Evolutionary conservation across 2,113 vertebrate species (phyloP).

Genomic region (Rhabdomys dilectus): DNA sequence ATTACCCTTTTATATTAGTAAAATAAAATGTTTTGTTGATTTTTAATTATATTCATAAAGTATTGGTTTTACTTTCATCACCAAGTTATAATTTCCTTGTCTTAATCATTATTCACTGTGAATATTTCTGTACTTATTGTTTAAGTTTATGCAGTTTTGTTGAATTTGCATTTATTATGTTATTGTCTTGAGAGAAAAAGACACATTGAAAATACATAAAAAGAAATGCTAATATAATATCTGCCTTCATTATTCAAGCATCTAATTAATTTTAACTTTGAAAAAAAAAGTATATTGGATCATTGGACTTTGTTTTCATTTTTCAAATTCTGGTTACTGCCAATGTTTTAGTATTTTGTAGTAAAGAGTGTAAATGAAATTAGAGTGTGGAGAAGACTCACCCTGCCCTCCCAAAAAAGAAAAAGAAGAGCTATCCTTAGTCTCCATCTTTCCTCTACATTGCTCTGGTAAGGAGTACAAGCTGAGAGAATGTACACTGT

Average conservation of each 20-base stretch:
- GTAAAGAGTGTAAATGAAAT: neutral
- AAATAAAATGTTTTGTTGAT: neutral
- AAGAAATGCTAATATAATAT: constrained; percentile 29
- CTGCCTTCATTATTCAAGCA: neutral
- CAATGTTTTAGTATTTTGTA: neutral
- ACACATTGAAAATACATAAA: constrained; percentile 4
- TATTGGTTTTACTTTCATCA: constrained; percentile 20
- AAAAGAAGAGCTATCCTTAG: neutral
- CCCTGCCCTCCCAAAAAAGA: neutral
- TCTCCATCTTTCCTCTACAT: accelerated
- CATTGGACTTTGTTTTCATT: neutral
- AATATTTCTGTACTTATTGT: neutral
- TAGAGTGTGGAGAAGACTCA: neutral
- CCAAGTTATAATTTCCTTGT: neutral
- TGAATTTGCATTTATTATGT: neutral
- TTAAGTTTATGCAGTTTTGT: neutral
- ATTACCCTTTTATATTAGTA: neutral
- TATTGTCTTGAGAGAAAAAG: neutral
- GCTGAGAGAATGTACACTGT: neutral
- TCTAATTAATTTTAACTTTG: neutral
- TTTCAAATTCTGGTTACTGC: neutral
- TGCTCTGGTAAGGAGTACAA: neutral
- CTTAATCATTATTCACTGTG: neutral
- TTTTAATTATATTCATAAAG: neutral
- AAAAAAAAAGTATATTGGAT: neutral